Percentiles rank a stretch among this genome's conserved stretches.
Evolutionary conservation across 2,797 vertebrate species (phyloP).

Genomic region (Paramormyrops hopkinsi): DNA sequence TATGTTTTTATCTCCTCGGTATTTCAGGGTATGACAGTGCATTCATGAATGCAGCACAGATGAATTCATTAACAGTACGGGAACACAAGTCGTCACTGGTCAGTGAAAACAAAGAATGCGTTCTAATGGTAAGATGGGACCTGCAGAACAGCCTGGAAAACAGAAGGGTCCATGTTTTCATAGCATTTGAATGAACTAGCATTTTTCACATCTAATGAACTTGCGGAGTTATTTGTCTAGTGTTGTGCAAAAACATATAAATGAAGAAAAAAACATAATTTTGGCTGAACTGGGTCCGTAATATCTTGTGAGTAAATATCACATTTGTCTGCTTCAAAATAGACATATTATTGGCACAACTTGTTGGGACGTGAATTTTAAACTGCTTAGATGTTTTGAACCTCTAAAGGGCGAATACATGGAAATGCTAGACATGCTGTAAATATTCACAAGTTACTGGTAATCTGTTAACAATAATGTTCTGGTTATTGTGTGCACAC

Average conservation of each 20-base stretch:
- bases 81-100: not conserved
- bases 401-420: not conserved
- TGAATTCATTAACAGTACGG: not conserved
- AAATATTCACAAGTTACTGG: not conserved
- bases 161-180: not conserved
- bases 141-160: not conserved
- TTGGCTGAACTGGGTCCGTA: not conserved
- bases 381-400: not conserved
- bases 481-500: constrained; percentile 1
- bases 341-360: constrained; percentile 2
- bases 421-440: not conserved
- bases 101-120: not conserved
- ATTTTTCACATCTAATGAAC: not conserved
- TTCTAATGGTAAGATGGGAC: not conserved
- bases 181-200: not conserved
- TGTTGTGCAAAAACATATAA: not conserved
- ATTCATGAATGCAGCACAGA: not conserved
- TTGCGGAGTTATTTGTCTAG: not conserved
- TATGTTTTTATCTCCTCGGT: not conserved
- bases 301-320: not conserved
- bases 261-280: not conserved
- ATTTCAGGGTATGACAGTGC: not conserved
- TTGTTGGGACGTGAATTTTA: not conserved
- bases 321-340: not conserved
- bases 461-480: not conserved